These are phyloP conservation scores for Heteromormyrus szaboi DNA, from an alignment of 2,797 vertebrate genomes.

Conservation along the genomic window DNA sequence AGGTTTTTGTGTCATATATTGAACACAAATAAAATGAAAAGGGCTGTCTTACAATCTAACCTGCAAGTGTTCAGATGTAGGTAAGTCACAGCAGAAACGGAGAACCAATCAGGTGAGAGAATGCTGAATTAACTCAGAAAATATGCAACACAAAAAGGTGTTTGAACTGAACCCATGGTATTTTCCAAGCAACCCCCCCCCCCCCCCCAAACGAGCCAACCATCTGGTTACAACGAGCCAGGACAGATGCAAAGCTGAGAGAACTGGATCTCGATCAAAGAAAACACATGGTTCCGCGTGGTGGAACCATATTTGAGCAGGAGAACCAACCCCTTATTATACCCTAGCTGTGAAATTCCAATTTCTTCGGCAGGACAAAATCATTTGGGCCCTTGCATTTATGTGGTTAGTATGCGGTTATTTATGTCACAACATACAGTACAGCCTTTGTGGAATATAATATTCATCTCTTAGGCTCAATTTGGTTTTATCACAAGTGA, in stretches of 20 bases:
- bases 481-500: neutral
- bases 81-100: neutral
- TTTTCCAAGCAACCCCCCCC: neutral
- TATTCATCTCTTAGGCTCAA: neutral
- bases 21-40: neutral
- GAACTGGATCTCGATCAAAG: constrained; percentile 9
- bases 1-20: neutral
- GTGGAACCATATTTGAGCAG: neutral
- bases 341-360: neutral
- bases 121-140: neutral
- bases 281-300: neutral
- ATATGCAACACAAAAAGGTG: neutral
- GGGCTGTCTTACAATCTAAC: neutral
- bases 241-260: constrained; percentile 10
- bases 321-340: neutral
- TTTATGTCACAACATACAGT: neutral
- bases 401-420: neutral
- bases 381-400: constrained; percentile 6
- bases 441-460: constrained; percentile 9
- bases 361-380: constrained; percentile 2
- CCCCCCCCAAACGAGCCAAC: neutral
- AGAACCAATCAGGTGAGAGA: neutral
- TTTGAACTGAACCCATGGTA: neutral
- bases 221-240: constrained; percentile 14
- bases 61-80: neutral